These are phyloP conservation scores for Enteromius mattozi DNA, from an alignment of 2,797 vertebrate species.

Conservation along the genomic window DNA sequence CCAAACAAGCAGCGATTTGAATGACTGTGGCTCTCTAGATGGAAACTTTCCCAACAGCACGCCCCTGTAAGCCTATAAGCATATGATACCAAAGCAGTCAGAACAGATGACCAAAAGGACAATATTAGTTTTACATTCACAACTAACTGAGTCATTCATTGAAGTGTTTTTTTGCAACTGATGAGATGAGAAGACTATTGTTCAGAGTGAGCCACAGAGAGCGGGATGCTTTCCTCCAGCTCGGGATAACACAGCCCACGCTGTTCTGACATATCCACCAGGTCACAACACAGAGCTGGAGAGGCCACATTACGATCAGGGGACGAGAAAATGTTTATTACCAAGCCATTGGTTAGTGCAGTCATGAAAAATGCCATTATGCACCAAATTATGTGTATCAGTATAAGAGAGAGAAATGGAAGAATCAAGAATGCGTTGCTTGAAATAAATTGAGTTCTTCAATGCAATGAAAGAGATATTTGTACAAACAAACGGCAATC, in stretches of 20 bases:
- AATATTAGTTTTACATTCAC: constrained; percentile 27
- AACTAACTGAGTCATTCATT: constrained; percentile 28
- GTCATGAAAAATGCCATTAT: constrained; percentile 16
- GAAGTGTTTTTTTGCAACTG: constrained; percentile 45
- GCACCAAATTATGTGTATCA: background rate
- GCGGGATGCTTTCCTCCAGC: constrained; percentile 21
- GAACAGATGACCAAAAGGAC: constrained; percentile 13
- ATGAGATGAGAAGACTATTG: constrained; percentile 58
- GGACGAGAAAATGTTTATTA: constrained; percentile 56
- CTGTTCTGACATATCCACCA: constrained; percentile 49
- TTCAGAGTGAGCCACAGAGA: constrained; percentile 39
- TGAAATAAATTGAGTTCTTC: background rate
- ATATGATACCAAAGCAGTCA: constrained; percentile 15
- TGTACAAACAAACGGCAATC: background rate
- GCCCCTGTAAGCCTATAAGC: constrained; percentile 16
- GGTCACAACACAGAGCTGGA: constrained; percentile 48
- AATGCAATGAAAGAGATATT: background rate
- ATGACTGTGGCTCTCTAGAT: constrained; percentile 27
- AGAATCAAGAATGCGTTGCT: background rate
- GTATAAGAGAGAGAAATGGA: background rate
- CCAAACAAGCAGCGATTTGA: constrained; percentile 32
- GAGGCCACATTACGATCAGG: constrained; percentile 33
- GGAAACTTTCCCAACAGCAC: constrained; percentile 49
- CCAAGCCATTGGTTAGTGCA: constrained; percentile 18
- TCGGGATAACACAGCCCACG: constrained; percentile 50